These are phyloP conservation scores for Porites cylindrica DNA, from an alignment of 92 coral and sea anemone genomes.

Conservation along the genomic window DNA sequence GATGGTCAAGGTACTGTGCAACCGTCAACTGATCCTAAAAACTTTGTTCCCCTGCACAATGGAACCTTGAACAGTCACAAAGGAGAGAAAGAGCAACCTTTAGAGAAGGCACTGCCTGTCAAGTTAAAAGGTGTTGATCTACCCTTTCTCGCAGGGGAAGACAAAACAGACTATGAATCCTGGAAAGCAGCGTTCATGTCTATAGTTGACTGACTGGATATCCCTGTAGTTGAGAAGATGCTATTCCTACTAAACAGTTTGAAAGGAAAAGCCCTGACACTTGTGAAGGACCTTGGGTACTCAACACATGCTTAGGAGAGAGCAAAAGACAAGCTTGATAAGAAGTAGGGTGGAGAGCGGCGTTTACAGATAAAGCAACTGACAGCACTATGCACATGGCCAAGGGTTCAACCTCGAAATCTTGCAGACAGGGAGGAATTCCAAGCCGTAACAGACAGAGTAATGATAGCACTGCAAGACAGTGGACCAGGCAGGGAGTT, in stretches of 20 bases:
- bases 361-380: slow-evolving; percentile 40
- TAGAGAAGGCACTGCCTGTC: slow-evolving; percentile 11
- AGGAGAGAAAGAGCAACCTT: too few species aligned
- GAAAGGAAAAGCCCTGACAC: slow-evolving; percentile 54
- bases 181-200: slow-evolving; percentile 67
- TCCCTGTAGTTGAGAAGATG: slow-evolving; percentile 27
- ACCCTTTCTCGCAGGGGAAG: slow-evolving; percentile 53
- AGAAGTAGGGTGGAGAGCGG: slow-evolving; percentile 39
- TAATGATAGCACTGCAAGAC: slow-evolving; percentile 42
- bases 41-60: too few species aligned
- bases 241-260: slow-evolving; percentile 22
- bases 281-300: slow-evolving; percentile 52
- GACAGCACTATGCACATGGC: too few species aligned
- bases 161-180: slow-evolving; percentile 63
- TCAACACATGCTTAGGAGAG: slow-evolving; percentile 56
- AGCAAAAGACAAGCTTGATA: slow-evolving; percentile 43
- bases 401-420: neutral
- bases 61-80: too few species aligned
- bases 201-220: slow-evolving; percentile 36
- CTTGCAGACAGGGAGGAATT: slow-evolving; percentile 59
- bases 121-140: slow-evolving; percentile 56
- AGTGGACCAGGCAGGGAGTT: slow-evolving; percentile 12
- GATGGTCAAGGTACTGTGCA: too few species aligned
- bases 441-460: slow-evolving; percentile 45
- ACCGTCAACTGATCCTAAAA: too few species aligned